phyloP scores from a whole-genome alignment of 1,140 invertebrate species.

The Ericerus pela region DNA sequence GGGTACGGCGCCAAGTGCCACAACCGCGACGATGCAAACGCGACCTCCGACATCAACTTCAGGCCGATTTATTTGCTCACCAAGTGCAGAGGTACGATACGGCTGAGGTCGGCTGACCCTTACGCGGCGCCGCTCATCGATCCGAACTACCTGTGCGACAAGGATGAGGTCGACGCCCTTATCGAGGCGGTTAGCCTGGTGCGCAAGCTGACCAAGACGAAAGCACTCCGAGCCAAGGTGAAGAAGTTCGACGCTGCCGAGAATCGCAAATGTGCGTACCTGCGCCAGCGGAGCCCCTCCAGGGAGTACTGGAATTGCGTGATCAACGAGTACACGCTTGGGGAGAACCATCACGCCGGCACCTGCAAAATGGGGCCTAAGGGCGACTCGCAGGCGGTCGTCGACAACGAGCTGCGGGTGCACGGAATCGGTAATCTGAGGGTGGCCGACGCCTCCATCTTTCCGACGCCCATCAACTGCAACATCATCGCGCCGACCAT shows the following conservation, averaged over 20 bases:
- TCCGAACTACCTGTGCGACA: conserved; percentile 59
- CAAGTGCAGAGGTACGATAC: conserved; percentile 13
- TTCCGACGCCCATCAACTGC: conserved; percentile 53
- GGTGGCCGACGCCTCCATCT: conserved; percentile 64
- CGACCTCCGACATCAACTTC: neutral
- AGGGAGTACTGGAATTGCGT: conserved; percentile 49
- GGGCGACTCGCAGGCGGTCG: conserved; percentile 43
- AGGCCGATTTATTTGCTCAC: conserved; percentile 7
- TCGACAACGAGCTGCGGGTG: conserved; percentile 49
- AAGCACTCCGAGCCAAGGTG: conserved; percentile 27
- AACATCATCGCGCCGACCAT: conserved; percentile 63
- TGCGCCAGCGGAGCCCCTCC: conserved; percentile 33
- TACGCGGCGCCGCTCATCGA: conserved; percentile 57
- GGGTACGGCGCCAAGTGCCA: conserved; percentile 47
- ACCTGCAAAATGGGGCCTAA: conserved; percentile 62
- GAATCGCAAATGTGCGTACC: conserved; percentile 33
- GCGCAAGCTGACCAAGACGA: conserved; percentile 16
- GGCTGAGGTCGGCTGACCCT: conserved; percentile 36
- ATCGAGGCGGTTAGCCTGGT: conserved; percentile 31
- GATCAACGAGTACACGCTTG: conserved; percentile 41
- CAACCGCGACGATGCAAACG: conserved; percentile 20
- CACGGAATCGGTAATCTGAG: conserved; percentile 49
- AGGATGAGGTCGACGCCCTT: conserved; percentile 46
- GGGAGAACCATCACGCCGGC: conserved; percentile 53
- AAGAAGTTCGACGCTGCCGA: conserved; percentile 26